Base-by-base conservation (phyloP, 1,140 invertebrate genomes). In the Megathymus violae region DNA sequence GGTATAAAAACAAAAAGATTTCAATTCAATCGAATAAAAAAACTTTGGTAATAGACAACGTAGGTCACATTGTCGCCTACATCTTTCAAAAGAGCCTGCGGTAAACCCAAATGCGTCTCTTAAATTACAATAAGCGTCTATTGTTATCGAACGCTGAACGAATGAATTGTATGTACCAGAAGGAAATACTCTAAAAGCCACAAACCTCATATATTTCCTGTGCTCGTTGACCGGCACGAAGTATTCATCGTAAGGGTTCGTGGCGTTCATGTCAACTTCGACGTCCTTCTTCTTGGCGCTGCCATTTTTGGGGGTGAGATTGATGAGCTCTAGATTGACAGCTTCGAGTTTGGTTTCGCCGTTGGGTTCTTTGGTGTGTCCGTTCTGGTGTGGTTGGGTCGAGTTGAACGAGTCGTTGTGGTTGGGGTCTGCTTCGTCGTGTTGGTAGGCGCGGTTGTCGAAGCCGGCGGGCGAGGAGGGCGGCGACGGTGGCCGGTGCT, bases 171-270 rank as follows among this genome's bases (percentile, higher is more conserved):
- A 13, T 11, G 10, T 9, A 44, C 16, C 41, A 54, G 9, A 22
- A 44, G 54, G 54, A 59, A 59, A 47, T 47, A 47, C 38, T 41
- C 27, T 1, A 5, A 31, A 61, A 48, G 34, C 34, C 43, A 81
- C 91, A 91, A 92, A 96, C 96, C 95, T 95, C 91, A 96, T 96
- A 80, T 94, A 96, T 91, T 96, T 96, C 79, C 94, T 93, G 85
- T 96, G 95, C 73, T 96, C 95, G 81, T 96, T 96, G 36, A 96
- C 95, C 27, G 96, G 95, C 51, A 96, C 95, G 82, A 96, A 96
- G 84, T 96, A 96, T 71, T 96, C 95, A 66, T 96, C 95, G 81
- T 96, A 96, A 13, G 95, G 94, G 85, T 95, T 95, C 22, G 87
- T 86, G 15, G 92, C 91, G 52, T 92, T 92, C 76, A 95, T 94